These are phyloP conservation scores for Anabacerthia variegaticeps DNA, from an alignment of 2,797 vertebrate genomes.

Conservation along the genomic window DNA sequence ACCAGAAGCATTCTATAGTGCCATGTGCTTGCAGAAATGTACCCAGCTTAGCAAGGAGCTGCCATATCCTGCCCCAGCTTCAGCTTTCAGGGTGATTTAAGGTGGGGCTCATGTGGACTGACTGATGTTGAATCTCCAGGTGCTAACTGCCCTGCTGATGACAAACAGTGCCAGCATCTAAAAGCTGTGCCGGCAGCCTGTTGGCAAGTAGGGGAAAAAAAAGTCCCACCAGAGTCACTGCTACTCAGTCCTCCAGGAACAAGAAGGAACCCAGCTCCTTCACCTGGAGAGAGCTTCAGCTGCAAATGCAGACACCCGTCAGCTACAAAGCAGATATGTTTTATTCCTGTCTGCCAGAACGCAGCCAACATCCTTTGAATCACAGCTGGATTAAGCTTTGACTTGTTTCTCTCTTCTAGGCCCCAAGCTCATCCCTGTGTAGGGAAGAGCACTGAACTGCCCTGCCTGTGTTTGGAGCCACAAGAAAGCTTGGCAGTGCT, in stretches of 20 bases:
- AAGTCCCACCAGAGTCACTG: neutral
- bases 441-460: neutral
- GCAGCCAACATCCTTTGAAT: neutral
- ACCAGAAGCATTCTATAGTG: neutral
- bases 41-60: conserved; percentile 4
- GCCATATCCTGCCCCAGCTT: neutral
- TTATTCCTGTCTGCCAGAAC: neutral
- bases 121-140: neutral
- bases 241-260: neutral
- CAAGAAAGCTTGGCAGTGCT: neutral
- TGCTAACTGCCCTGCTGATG: neutral
- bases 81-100: neutral
- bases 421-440: neutral
- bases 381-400: neutral
- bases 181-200: neutral
- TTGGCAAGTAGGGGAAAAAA: neutral
- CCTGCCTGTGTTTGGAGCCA: neutral
- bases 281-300: neutral
- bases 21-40: neutral
- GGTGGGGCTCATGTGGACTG: neutral
- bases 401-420: neutral
- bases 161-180: neutral
- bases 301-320: neutral
- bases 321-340: neutral
- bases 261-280: neutral